Base-by-base conservation (phyloP, 2,888 invertebrate species). In the Plusia festucae region DNA sequence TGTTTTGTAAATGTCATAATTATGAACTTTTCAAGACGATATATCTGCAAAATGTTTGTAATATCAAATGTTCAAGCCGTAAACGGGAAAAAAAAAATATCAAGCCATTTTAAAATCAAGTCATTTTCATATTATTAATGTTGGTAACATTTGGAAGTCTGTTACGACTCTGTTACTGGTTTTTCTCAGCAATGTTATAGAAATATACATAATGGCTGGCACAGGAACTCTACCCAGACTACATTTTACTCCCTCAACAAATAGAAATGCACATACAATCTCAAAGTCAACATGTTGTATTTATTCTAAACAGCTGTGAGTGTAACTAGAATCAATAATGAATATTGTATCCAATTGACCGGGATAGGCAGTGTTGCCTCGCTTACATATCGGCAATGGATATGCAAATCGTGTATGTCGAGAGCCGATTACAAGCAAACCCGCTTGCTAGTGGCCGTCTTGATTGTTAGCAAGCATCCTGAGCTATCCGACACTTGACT, bases 341-440 rank as follows among this genome's bases (percentile, higher is more conserved):
- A 85, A 84, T 85, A 85, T 81, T 84, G 82, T 81, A 84, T 80
- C 79, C 82, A 80, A 83, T 81, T 81, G 81, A 70, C 70, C 68
- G 67, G 66, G 67, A 70, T 76, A 34, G 65, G 51, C 68, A 59
- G 59, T 68, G 74, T 66, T 68, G 56, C 68, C 60, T 69, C 83
- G 84, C 83, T 85, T 84, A 84, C 83, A 80, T 78, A 84, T 82
- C 72, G 81, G 68, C 81, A 76, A 81, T 82, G 84, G 83, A 83
- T 88, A 91, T 90, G 91, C 90, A 87, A 90, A 91, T 91, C 72
- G 67, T 79, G 84, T 85, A 82, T 88, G 85, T 85, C 80, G 82
- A 79, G 83, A 86, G 85, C 82, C 88, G 89, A 91, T 91, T 90
- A 91, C 91, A 90, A 76, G 87, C 81, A 90, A 90, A 88, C 89